phyloP scores from a whole-genome alignment of 2,888 invertebrate genomes.

The Glyphotaelius pellucidus region DNA sequence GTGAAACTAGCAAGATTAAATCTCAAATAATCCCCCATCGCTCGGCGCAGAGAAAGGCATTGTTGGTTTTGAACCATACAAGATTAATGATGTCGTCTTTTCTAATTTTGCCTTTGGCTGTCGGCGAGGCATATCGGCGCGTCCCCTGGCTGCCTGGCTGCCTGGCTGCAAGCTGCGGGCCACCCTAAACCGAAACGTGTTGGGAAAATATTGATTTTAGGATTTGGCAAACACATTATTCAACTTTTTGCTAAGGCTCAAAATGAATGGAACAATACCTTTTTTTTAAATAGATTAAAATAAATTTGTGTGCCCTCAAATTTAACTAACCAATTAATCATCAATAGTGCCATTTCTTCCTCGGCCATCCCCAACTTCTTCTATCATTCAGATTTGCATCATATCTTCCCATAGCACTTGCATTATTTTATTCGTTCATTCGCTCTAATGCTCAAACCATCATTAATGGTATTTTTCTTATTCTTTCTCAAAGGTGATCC shows the following conservation, averaged over 20 bases:
- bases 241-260: background rate
- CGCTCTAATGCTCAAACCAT: no score
- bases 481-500: no score
- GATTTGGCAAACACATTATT: slow-evolving; percentile 15
- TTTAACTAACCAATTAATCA: no score
- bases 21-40: slow-evolving; percentile 31
- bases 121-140: slow-evolving; percentile 32
- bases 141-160: background rate
- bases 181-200: background rate
- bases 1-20: slow-evolving; percentile 31
- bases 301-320: background rate
- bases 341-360: no score
- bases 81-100: slow-evolving; percentile 63
- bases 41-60: slow-evolving; percentile 10
- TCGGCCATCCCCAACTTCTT: no score
- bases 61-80: slow-evolving; percentile 52
- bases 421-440: no score
- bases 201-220: slow-evolving; percentile 5
- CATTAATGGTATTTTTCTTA: no score
- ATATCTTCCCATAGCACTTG: no score
- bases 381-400: no score
- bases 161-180: background rate
- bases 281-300: background rate
- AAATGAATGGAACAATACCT: background rate
- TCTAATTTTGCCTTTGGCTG: slow-evolving; percentile 55